These are phyloP conservation scores for Luffia ferchaultella DNA, from an alignment of 2,888 invertebrate species.

Conservation along the genomic window DNA sequence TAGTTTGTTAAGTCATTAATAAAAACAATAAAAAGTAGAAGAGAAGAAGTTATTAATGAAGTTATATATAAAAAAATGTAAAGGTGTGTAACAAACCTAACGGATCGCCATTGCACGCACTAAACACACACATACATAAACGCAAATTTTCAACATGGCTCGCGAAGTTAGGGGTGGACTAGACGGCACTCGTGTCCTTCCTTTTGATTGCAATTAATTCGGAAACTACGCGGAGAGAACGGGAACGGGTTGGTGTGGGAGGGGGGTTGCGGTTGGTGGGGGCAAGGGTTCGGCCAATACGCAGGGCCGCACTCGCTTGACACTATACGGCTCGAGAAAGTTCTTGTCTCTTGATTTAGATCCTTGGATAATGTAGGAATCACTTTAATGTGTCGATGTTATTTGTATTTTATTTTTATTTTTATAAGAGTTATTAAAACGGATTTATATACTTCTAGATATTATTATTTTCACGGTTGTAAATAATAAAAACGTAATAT, in stretches of 20 bases:
- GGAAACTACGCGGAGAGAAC: conserved; percentile 26
- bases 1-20: too few relatives aligned
- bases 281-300: conserved; percentile 50
- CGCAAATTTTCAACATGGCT: conserved; percentile 57
- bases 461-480: too few relatives aligned
- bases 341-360: not conserved
- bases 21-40: too few relatives aligned
- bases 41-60: too few relatives aligned
- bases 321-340: not conserved
- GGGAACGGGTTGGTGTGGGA: conserved; percentile 18
- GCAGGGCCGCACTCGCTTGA: conserved; percentile 34
- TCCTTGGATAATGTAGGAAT: too few relatives aligned
- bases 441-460: too few relatives aligned
- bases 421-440: too few relatives aligned
- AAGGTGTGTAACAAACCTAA: not conserved
- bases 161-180: conserved; percentile 59
- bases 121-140: conserved; percentile 24
- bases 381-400: too few relatives aligned
- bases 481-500: too few relatives aligned
- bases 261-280: conserved; percentile 22
- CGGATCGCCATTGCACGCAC: conserved; percentile 11
- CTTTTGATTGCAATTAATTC: conserved; percentile 68
- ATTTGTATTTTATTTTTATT: too few relatives aligned
- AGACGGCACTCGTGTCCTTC: conserved; percentile 54
- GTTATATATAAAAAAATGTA: too few relatives aligned